These are phyloP conservation scores for Rachycentron canadum DNA, from an alignment of 2,797 vertebrate genomes.

Conservation along the genomic window DNA sequence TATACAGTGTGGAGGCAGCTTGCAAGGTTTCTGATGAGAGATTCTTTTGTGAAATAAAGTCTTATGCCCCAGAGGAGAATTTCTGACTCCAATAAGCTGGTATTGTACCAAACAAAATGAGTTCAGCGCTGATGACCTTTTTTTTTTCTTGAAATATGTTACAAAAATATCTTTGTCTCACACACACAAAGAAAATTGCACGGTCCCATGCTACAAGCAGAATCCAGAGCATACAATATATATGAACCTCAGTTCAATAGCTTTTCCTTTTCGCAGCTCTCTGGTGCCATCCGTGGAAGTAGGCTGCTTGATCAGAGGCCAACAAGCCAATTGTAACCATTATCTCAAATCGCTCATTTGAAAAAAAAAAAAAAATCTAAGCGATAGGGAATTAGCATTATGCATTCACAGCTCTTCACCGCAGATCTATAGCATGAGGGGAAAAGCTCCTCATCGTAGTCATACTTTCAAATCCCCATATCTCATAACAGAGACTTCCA, in stretches of 20 bases:
- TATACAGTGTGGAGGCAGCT: background rate
- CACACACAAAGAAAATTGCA: background rate
- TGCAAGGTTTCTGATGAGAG: background rate
- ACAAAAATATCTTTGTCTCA: background rate
- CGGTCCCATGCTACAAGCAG: background rate
- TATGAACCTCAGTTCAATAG: background rate
- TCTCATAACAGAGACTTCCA: constrained; percentile 25
- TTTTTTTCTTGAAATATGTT: background rate
- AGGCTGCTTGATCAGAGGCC: constrained; percentile 34
- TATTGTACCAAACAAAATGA: constrained; percentile 1
- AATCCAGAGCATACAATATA: constrained; percentile 40
- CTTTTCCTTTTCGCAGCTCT: constrained; percentile 20
- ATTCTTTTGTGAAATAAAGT: constrained; percentile 5
- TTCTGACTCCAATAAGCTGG: constrained; percentile 20
- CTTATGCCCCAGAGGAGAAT: background rate
- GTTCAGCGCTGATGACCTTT: background rate
- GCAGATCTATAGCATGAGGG: constrained; percentile 10
- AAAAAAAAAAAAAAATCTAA: constrained; percentile 16
- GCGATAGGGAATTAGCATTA: constrained; percentile 19
- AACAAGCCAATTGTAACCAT: constrained; percentile 42
- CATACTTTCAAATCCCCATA: constrained; percentile 23
- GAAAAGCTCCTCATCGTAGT: constrained; percentile 30
- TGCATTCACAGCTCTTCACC: background rate
- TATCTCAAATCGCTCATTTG: constrained; percentile 51
- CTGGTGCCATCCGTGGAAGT: constrained; percentile 38